These are phyloP conservation scores for Danio albolineatus DNA, from an alignment of 2,797 vertebrate species.

Conservation along the genomic window DNA sequence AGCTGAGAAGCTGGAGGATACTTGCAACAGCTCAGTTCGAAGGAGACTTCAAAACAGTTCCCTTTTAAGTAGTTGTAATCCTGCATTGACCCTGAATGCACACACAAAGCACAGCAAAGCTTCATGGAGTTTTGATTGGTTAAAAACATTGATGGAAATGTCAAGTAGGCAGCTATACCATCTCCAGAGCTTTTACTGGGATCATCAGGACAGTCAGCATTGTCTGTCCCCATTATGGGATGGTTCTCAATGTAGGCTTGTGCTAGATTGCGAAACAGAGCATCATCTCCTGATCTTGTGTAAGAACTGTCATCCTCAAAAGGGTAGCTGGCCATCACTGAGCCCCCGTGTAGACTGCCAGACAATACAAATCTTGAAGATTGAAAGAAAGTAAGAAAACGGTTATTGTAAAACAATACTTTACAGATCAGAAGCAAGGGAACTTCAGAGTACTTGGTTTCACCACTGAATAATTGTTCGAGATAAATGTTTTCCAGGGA, in stretches of 20 bases:
- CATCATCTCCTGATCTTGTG: conserved; percentile 79
- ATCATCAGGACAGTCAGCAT: conserved; percentile 81
- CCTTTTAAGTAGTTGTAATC: conserved; percentile 94
- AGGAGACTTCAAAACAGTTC: conserved; percentile 93
- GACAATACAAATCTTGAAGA: conserved; percentile 90
- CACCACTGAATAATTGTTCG: not conserved
- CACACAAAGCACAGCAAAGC: conserved; percentile 5
- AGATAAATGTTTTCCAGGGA: not conserved
- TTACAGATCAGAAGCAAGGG: too few species aligned
- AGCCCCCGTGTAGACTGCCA: conserved; percentile 92
- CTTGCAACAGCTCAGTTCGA: conserved; percentile 97
- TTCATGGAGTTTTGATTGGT: not conserved
- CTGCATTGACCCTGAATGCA: conserved; percentile 91
- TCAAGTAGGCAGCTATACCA: conserved; percentile 85
- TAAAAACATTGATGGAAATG: conserved; percentile 12
- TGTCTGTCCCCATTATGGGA: conserved; percentile 89
- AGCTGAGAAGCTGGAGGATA: conserved; percentile 85
- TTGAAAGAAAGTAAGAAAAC: not conserved
- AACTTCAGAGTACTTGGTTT: too few species aligned
- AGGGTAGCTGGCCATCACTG: conserved; percentile 92
- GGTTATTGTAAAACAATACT: not conserved
- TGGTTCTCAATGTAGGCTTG: conserved; percentile 87
- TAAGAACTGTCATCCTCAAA: conserved; percentile 89
- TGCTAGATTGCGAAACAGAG: conserved; percentile 88
- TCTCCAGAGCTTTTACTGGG: conserved; percentile 81